Conservation (phyloP, 1,140 invertebrate species). For the Calliphora vicina region DNA sequence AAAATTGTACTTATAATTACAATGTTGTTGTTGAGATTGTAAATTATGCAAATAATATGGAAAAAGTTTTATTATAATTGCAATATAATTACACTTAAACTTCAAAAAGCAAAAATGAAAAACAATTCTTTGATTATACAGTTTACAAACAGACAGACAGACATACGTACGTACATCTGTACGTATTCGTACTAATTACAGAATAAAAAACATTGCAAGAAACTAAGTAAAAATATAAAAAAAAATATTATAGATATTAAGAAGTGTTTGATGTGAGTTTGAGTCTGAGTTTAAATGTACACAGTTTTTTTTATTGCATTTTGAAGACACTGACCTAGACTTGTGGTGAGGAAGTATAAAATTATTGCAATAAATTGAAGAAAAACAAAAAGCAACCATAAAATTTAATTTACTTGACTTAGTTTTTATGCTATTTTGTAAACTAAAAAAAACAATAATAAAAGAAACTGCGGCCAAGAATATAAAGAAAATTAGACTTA, state of each 20-base stretch:
- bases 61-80: conserved; percentile 29
- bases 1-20: not conserved
- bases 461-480: not conserved
- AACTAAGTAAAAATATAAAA: not conserved
- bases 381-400: not conserved
- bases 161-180: no score
- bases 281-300: not conserved
- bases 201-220: not conserved
- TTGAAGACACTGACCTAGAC: conserved; percentile 29
- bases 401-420: not conserved
- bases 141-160: not conserved
- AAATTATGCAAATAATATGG: conserved; percentile 34
- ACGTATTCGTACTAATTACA: not conserved
- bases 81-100: conserved; percentile 27
- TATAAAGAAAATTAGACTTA: not conserved
- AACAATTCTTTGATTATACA: not conserved
- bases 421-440: not conserved
- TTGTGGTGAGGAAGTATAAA: conserved; percentile 17
- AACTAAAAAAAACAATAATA: not conserved
- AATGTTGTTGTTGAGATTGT: not conserved
- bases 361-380: not conserved
- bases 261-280: not conserved
- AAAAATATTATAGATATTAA: not conserved
- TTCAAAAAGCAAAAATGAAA: conserved; percentile 4
- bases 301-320: not conserved